phyloP scores from a whole-genome alignment of 2,113 vertebrate genomes.

The Lasiurus cinereus region DNA sequence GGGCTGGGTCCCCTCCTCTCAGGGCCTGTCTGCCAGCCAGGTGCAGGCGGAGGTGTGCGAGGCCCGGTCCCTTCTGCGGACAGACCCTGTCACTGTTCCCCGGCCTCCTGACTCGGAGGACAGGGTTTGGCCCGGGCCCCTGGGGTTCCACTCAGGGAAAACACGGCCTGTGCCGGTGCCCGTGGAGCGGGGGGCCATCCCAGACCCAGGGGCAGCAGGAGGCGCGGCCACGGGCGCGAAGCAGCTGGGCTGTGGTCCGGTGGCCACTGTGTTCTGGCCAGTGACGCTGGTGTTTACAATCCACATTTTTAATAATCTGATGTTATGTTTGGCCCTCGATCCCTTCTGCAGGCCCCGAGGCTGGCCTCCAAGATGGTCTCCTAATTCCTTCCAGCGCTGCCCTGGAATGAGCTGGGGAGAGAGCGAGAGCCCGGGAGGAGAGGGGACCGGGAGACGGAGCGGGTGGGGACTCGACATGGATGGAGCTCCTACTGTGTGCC shows the following conservation, averaged over 20 bases:
- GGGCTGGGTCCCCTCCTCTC: not conserved
- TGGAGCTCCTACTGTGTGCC: not conserved
- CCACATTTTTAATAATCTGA: constrained; percentile 88
- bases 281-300: constrained; percentile 87
- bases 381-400: constrained; percentile 76
- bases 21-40: not conserved
- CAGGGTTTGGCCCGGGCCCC: constrained; percentile 29
- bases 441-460: not conserved
- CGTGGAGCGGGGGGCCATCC: constrained; percentile 20
- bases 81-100: not conserved
- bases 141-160: constrained; percentile 63
- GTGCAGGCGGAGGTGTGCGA: not conserved
- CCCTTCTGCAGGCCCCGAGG: constrained; percentile 81
- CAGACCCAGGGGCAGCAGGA: constrained; percentile 58
- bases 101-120: not conserved
- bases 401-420: not conserved
- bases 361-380: constrained; percentile 83
- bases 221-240: constrained; percentile 27
- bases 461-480: not conserved
- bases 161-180: constrained; percentile 21
- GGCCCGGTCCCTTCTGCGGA: not conserved
- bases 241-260: constrained; percentile 85
- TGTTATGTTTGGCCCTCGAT: constrained; percentile 88
- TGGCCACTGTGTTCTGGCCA: constrained; percentile 85
- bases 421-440: not conserved